Conservation (phyloP, 2,797 vertebrate species). For the Tolypeutes matacus region DNA sequence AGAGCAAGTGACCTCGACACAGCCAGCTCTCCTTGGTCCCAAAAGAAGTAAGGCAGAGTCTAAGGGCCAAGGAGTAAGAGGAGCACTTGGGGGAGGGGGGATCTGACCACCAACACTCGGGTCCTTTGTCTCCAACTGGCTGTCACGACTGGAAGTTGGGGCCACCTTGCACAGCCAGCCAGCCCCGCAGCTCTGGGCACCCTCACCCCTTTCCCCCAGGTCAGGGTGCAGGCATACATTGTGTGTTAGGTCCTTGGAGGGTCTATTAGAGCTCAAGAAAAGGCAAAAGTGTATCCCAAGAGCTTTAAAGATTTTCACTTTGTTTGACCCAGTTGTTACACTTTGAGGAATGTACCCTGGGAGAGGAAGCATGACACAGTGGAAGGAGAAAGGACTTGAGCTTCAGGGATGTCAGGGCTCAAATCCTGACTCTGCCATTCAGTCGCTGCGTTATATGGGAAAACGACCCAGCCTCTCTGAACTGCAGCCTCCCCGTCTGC, state of each 20-base stretch:
- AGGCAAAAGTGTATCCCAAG: not conserved
- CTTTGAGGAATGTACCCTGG: not conserved
- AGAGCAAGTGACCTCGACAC: not conserved
- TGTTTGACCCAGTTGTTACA: not conserved
- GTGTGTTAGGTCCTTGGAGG: not conserved
- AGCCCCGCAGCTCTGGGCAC: not conserved
- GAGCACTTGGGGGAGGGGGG: no score
- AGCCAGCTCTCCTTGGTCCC: no score
- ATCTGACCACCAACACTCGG: not conserved
- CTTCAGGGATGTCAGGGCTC: not conserved
- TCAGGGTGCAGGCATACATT: not conserved
- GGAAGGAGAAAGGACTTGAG: not conserved
- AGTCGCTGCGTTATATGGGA: not conserved
- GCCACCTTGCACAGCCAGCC: not conserved
- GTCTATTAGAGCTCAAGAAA: not conserved
- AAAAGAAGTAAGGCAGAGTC: not conserved
- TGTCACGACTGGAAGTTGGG: not conserved
- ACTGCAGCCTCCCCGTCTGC: not conserved
- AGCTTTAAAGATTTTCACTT: not conserved
- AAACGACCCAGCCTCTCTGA: no score
- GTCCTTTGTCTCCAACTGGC: fast-evolving
- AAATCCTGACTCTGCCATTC: not conserved
- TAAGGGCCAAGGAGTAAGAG: not conserved
- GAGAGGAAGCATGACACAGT: no score
- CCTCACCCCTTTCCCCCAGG: no score